Conservation (phyloP, 2,888 invertebrate species). For the Aspidapion aeneum region DNA sequence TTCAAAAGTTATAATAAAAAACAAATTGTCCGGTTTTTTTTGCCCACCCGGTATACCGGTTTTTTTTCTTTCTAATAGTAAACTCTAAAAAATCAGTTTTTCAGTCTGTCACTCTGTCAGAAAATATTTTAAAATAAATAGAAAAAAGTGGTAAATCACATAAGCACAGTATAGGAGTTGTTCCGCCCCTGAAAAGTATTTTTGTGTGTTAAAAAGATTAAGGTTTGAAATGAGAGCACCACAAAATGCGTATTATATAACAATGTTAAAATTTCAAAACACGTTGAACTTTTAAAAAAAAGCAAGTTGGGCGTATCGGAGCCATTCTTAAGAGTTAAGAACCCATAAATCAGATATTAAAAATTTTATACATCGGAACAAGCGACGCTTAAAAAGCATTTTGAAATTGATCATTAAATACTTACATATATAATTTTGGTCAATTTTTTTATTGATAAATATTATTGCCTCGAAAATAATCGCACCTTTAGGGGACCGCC, state of each 20-base stretch:
- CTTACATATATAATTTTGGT: constrained; percentile 14
- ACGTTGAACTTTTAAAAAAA: constrained; percentile 23
- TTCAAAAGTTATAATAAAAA: too few species aligned
- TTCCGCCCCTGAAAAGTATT: neutral
- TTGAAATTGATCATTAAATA: constrained; percentile 15
- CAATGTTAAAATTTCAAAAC: constrained; percentile 23
- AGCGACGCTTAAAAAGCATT: constrained; percentile 12
- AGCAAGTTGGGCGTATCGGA: constrained; percentile 16
- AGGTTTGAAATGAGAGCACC: constrained; percentile 14
- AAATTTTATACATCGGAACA: constrained; percentile 12
- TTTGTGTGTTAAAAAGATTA: too few species aligned
- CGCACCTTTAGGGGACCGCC: too few species aligned
- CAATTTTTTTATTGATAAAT: constrained; percentile 11
- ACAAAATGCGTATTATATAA: constrained; percentile 13
- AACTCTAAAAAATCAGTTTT: too few species aligned
- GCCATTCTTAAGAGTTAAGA: constrained; percentile 8
- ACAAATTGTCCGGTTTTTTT: too few species aligned
- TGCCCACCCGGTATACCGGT: too few species aligned
- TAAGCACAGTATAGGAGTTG: too few species aligned
- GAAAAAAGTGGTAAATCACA: too few species aligned
- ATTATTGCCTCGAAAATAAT: neutral
- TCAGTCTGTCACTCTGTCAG: too few species aligned
- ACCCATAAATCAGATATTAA: constrained; percentile 23
- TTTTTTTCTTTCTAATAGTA: too few species aligned
- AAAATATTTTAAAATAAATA: too few species aligned